Conservation (phyloP, 2,797 vertebrate species). For the Pipistrellus pygmaeus region DNA sequence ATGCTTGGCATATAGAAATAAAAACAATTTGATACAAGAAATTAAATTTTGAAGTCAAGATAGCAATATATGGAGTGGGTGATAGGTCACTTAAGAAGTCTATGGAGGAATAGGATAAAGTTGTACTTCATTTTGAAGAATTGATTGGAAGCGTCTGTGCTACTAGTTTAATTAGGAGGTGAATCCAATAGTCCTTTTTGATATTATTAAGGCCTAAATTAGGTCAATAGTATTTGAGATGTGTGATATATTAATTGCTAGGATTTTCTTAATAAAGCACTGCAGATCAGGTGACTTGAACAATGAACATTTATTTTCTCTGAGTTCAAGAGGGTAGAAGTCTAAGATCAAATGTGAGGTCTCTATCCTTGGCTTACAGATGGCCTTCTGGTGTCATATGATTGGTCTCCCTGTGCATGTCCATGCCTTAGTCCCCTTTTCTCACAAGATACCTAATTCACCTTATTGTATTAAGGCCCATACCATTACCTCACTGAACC, state of each 20-base stretch:
- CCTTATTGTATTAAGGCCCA: neutral
- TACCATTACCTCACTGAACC: neutral
- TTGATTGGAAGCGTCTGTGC: neutral
- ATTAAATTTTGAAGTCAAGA: neutral
- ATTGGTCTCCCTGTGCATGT: neutral
- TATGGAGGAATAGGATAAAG: neutral
- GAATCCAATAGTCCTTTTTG: neutral
- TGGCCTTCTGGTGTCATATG: neutral
- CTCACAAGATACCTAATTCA: neutral
- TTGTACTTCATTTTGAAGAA: neutral
- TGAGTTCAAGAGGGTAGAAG: neutral
- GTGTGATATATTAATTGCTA: neutral
- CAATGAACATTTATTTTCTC: neutral
- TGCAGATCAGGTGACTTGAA: neutral
- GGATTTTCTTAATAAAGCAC: neutral
- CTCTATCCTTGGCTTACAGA: neutral
- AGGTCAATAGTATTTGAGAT: neutral
- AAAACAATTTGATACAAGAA: neutral
- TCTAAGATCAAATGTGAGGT: neutral
- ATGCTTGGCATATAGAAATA: neutral
- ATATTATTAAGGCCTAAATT: neutral
- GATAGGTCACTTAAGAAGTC: neutral
- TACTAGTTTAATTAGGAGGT: neutral
- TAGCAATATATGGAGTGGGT: neutral
- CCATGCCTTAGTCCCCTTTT: neutral